Percentiles rank a stretch among this genome's conserved stretches.
Evolutionary conservation across 2,888 invertebrate genomes (phyloP).

Genomic region (Camptogramma bilineatum): DNA sequence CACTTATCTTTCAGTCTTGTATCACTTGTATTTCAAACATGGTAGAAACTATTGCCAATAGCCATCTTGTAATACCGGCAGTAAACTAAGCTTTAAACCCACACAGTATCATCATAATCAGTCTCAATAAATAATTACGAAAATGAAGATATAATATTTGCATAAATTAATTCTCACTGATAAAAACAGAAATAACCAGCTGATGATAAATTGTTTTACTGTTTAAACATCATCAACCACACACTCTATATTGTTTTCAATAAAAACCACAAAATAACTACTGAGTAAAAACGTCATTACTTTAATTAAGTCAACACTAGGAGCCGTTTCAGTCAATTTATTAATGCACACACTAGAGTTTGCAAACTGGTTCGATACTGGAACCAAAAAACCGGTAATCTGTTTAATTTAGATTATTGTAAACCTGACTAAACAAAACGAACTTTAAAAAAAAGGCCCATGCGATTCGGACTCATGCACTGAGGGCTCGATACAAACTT

Average conservation of each 20-base stretch:
- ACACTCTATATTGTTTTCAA: conserved; percentile 14
- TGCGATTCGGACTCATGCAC: no score
- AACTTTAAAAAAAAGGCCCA: no score
- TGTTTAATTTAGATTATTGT: background rate
- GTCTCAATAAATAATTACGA: background rate
- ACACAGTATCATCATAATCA: background rate
- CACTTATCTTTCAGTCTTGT: background rate
- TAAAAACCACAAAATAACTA: conserved; percentile 35
- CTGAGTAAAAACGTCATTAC: conserved; percentile 43
- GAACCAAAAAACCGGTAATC: background rate
- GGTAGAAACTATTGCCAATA: background rate
- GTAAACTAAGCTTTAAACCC: background rate
- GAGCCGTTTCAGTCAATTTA: conserved; percentile 48
- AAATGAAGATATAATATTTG: background rate
- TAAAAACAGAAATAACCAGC: background rate
- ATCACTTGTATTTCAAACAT: background rate
- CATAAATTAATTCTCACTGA: background rate
- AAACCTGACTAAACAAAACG: background rate
- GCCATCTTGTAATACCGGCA: background rate
- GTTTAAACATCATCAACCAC: conserved; percentile 10
- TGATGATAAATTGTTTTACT: conserved; percentile 12
- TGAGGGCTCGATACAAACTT: no score
- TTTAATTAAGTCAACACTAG: conserved; percentile 47
- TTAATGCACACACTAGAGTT: conserved; percentile 40
- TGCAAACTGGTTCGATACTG: background rate